Percentiles rank a stretch among this genome's conserved stretches.
These are phyloP conservation scores for Ceryle rudis DNA, from an alignment of 2,797 vertebrate species.

Conservation along the genomic window DNA sequence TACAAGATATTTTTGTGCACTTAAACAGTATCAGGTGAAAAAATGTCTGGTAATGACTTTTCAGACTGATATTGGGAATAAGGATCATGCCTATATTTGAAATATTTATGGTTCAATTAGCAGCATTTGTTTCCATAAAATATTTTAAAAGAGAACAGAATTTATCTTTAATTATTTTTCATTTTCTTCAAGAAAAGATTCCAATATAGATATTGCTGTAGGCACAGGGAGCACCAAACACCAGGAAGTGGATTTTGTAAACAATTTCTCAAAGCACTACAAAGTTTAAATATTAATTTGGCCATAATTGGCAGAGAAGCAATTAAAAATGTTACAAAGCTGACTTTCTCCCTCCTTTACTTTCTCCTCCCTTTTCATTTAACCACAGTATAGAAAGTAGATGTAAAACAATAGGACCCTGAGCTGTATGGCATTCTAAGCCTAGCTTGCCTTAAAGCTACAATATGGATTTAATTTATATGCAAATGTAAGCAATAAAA, in stretches of 20 bases:
- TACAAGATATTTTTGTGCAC: neutral
- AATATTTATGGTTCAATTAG: slow-evolving; percentile 15
- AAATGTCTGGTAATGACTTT: neutral
- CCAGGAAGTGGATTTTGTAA: slow-evolving; percentile 67
- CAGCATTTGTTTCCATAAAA: neutral
- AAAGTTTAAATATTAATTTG: slow-evolving; percentile 86
- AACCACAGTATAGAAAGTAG: slow-evolving; percentile 84
- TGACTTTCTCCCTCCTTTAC: slow-evolving; percentile 78
- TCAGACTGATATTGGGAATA: neutral
- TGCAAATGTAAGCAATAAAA: slow-evolving; percentile 89
- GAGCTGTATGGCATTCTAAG: slow-evolving; percentile 87
- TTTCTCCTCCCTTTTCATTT: slow-evolving; percentile 83
- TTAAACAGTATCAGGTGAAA: slow-evolving; percentile 21
- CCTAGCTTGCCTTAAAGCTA: slow-evolving; percentile 93
- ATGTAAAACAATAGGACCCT: slow-evolving; percentile 91
- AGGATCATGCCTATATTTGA: neutral
- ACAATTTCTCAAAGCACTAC: slow-evolving; percentile 73
- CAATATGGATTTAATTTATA: slow-evolving; percentile 93
- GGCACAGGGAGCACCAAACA: slow-evolving; percentile 30
- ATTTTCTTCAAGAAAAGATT: slow-evolving; percentile 65
- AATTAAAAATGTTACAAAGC: slow-evolving; percentile 86
- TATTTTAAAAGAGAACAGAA: slow-evolving; percentile 19
- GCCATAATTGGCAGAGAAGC: slow-evolving; percentile 82
- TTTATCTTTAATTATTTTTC: slow-evolving; percentile 64
- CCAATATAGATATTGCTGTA: slow-evolving; percentile 59